These are phyloP conservation scores for Halcyon smyrnensis DNA, from an alignment of 2,797 vertebrate species.

Conservation along the genomic window DNA sequence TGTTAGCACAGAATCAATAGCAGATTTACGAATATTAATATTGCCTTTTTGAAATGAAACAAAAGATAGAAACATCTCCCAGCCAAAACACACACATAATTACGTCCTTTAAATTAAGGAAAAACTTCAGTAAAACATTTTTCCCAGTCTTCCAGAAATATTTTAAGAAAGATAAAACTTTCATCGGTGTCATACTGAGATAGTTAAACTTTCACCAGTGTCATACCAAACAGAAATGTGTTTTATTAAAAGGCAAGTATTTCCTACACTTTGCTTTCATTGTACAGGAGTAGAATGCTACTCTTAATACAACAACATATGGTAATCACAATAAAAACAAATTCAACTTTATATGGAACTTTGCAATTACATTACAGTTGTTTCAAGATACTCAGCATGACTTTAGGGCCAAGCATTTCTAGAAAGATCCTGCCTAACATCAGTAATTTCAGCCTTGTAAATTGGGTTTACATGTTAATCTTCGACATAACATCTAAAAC, in stretches of 20 bases:
- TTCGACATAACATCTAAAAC: not conserved
- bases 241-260: not conserved
- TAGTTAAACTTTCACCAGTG: not conserved
- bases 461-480: not conserved
- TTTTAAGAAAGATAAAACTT: not conserved
- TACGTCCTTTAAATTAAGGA: not conserved
- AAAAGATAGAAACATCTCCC: not conserved
- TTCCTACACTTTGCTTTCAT: not conserved
- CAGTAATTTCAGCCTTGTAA: not conserved
- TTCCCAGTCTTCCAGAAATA: not conserved
- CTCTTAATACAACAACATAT: not conserved
- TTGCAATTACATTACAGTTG: fast-evolving
- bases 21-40: not conserved
- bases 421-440: not conserved
- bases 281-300: not conserved
- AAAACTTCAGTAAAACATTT: not conserved
- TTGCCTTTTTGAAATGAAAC: not conserved
- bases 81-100: not conserved
- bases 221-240: not conserved
- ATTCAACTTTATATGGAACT: not conserved
- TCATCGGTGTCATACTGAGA: not conserved
- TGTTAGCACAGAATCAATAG: not conserved
- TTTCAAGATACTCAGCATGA: not conserved
- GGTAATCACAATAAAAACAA: not conserved
- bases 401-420: not conserved